These are phyloP conservation scores for Phaethon lepturus DNA, from an alignment of 2,113 vertebrate genomes.

Conservation along the genomic window DNA sequence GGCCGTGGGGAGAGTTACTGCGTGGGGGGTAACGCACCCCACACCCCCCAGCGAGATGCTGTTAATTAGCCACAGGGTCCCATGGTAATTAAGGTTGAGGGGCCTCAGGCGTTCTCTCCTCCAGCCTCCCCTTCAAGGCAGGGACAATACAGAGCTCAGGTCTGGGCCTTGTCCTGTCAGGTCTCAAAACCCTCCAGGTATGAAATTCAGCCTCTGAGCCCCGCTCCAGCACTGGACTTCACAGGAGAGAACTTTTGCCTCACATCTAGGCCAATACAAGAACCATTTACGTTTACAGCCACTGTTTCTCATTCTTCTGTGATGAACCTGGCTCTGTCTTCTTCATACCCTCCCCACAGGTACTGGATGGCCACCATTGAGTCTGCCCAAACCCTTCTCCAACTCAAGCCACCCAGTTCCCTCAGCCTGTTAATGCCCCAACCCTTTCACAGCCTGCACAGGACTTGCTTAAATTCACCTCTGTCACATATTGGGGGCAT, in stretches of 20 bases:
- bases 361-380: rapidly evolving
- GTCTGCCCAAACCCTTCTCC: background rate
- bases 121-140: background rate
- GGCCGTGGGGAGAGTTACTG: background rate
- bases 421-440: background rate
- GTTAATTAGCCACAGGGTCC: background rate
- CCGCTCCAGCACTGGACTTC: rapidly evolving
- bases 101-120: background rate
- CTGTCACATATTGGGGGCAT: no score
- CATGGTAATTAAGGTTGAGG: background rate
- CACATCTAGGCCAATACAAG: rapidly evolving
- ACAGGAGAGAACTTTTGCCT: background rate
- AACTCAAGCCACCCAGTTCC: background rate
- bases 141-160: background rate
- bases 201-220: background rate
- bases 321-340: rapidly evolving
- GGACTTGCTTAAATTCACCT: background rate
- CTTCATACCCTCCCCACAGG: background rate
- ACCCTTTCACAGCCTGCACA: no score
- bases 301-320: background rate
- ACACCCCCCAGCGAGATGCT: background rate
- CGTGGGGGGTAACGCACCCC: rapidly evolving
- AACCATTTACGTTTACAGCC: rapidly evolving
- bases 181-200: background rate
- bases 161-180: background rate